These are phyloP conservation scores for Australoheros scitulus DNA, from an alignment of 2,113 vertebrate genomes.

Conservation along the genomic window DNA sequence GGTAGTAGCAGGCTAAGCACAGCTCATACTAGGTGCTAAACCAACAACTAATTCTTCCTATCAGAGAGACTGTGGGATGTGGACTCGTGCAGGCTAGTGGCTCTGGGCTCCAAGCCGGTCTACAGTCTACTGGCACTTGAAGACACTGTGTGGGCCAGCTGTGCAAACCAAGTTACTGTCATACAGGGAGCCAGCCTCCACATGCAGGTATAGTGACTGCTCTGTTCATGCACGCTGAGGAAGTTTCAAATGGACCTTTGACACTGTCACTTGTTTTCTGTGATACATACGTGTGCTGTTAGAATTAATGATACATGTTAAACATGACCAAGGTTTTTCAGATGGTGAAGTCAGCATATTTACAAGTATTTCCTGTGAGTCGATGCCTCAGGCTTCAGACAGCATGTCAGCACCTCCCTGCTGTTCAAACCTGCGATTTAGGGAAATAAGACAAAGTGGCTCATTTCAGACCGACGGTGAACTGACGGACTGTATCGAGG, in stretches of 20 bases:
- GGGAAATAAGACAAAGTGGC: too few relatives aligned
- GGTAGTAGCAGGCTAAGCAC: neutral
- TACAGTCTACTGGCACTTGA: constrained; percentile 38
- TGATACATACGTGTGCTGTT: neutral
- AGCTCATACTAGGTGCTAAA: neutral
- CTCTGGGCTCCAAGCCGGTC: constrained; percentile 35
- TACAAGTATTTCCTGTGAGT: neutral
- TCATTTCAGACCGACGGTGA: neutral
- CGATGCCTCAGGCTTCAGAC: neutral
- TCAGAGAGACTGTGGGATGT: constrained; percentile 51
- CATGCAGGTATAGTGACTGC: constrained; percentile 34
- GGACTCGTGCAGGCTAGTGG: constrained; percentile 22
- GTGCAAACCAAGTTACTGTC: constrained; percentile 45
- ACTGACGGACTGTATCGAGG: neutral
- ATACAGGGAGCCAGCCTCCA: constrained; percentile 41
- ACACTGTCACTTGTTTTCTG: neutral
- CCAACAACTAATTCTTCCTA: neutral
- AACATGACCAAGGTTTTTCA: neutral
- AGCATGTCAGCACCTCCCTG: too few relatives aligned
- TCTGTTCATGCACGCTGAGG: neutral
- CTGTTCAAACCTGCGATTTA: too few relatives aligned
- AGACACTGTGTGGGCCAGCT: constrained; percentile 53
- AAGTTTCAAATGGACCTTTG: neutral
- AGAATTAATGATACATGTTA: neutral
- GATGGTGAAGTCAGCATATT: neutral